Evolutionary conservation across 1,140 invertebrate species (phyloP), one percentile per base, ranked within the genome.

Genomic region (Drosophila rufa): DNA sequence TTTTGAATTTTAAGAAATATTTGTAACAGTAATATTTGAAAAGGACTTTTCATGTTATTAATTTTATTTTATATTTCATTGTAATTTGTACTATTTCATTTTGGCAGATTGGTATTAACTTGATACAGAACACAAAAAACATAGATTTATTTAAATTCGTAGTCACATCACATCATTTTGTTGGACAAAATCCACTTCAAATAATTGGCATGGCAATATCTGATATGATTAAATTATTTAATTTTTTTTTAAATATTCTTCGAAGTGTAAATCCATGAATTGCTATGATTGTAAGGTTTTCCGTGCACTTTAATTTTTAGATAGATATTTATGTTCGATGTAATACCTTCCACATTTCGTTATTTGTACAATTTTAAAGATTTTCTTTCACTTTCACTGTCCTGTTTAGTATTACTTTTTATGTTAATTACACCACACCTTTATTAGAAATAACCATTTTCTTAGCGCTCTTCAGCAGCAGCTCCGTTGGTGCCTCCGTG

Each of bases 391-490:
- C 2, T 25, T 40, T 19, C 42, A 46, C 17, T 22, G n/a, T n/a
- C 4, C 19, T 7, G 4, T 40, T 40, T n/a, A 38, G 14, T 19
- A 15, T 30, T 30, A 14, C 17, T 33, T 43, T 22, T 14, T 8
- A 17, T 19, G 17, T 42, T n/a, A 43, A n/a, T 14, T 33, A 30
- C 56, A 60, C 56, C 38, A 65, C 19, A 45, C 40, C 15, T 61
- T 22, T 15, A 15, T 25, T 33, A 33, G 17, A 45, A 45, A 11
- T 3, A 48, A n/a, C 9, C 65, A 68, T 68, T 68, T 67, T 68
- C 8, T 61, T 14, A 1, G 40, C 43, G 17, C 6, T 30, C 33
- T 36, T 36, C 27, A 17, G n/a, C 40, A 19, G 48, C 79, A 27
- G 27, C 47, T 19, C 51, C 51, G 17, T 17, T 36, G 48, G 30